Conservation (phyloP, 1,140 invertebrate genomes). For the Bursaphelenchus mucronatus region DNA sequence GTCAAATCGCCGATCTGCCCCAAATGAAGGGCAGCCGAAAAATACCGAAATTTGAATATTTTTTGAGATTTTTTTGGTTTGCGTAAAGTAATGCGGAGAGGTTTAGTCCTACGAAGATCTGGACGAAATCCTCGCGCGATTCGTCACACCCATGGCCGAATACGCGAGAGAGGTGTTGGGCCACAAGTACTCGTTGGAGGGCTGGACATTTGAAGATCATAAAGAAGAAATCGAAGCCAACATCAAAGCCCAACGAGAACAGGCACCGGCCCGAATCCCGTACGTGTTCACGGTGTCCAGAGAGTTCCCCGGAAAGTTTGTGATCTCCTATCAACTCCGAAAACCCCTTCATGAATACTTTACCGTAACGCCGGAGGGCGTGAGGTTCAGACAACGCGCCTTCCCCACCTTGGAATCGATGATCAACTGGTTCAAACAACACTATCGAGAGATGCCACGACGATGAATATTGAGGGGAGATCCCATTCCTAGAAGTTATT, state of each 20-base stretch:
- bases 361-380: conserved; percentile 83
- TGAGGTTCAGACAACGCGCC: conserved; percentile 79
- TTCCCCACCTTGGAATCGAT: conserved; percentile 78
- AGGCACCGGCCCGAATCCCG: conserved; percentile 80
- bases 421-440: conserved; percentile 74
- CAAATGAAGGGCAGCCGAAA: too few species aligned
- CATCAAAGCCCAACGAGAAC: conserved; percentile 77
- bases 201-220: conserved; percentile 29
- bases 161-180: conserved; percentile 81
- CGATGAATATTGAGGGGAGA: too few species aligned
- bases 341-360: conserved; percentile 83
- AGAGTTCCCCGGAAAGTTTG: conserved; percentile 87
- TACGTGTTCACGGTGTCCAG: conserved; percentile 65
- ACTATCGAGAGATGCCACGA: conserved; percentile 15
- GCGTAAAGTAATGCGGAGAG: neutral
- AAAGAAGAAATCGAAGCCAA: conserved; percentile 79
- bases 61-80: neutral
- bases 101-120: conserved; percentile 85
- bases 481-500: too few species aligned
- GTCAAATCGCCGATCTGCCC: too few species aligned
- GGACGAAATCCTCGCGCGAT: conserved; percentile 94
- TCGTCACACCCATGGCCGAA: conserved; percentile 90
- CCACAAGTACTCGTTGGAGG: conserved; percentile 76
- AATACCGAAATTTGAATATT: conserved; percentile 15
- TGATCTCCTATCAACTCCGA: conserved; percentile 82